phyloP scores from a whole-genome alignment of 2,888 invertebrate species.

The Pseudoips prasinana region DNA sequence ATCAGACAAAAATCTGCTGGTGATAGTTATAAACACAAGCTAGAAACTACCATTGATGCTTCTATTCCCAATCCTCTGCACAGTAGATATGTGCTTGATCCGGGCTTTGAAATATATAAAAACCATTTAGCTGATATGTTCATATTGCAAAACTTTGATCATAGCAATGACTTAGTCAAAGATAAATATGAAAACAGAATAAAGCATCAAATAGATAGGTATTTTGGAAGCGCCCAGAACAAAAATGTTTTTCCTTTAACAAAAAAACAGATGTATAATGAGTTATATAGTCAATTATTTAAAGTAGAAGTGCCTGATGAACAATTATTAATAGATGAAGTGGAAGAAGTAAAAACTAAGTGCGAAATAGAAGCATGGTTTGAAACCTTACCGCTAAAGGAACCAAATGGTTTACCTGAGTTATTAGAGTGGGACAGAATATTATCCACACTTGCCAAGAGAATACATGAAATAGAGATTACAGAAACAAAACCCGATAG shows the following conservation, averaged over 20 bases:
- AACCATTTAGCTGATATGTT: slow-evolving; percentile 51
- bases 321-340: slow-evolving; percentile 41
- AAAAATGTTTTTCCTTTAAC: slow-evolving; percentile 43
- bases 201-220: slow-evolving; percentile 45
- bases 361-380: slow-evolving; percentile 58
- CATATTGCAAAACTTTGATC: slow-evolving; percentile 61
- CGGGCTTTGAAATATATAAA: slow-evolving; percentile 59
- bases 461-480: slow-evolving; percentile 52
- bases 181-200: slow-evolving; percentile 46
- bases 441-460: slow-evolving; percentile 46
- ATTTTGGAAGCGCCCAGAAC: slow-evolving; percentile 41
- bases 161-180: slow-evolving; percentile 44
- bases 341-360: slow-evolving; percentile 57
- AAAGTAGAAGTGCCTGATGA: slow-evolving; percentile 51
- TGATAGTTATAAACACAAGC: slow-evolving; percentile 47
- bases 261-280: slow-evolving; percentile 50
- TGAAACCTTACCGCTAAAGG: slow-evolving; percentile 44
- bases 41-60: slow-evolving; percentile 49
- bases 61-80: slow-evolving; percentile 46
- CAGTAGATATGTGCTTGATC: slow-evolving; percentile 33
- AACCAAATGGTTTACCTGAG: slow-evolving; percentile 33
- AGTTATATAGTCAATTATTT: slow-evolving; percentile 49
- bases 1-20: slow-evolving; percentile 45
- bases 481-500: slow-evolving; percentile 31
- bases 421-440: slow-evolving; percentile 49